Percentiles rank a stretch among this genome's conserved stretches.
These are phyloP conservation scores for Bergia sp. DNA, from an alignment of 92 coral and sea anemone genomes.

Conservation along the genomic window DNA sequence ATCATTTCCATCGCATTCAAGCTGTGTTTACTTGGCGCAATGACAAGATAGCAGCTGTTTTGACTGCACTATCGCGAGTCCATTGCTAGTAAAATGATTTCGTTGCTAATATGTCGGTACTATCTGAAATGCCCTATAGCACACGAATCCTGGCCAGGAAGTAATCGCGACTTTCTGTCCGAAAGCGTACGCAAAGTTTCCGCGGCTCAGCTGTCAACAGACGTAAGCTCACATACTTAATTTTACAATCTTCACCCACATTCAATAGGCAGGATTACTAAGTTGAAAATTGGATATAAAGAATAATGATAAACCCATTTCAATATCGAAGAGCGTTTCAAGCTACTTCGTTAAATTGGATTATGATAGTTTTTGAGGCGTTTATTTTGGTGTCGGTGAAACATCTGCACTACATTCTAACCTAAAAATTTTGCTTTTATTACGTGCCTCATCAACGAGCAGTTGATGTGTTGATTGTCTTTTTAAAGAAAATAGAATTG, in stretches of 20 bases:
- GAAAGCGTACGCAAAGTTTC: not conserved
- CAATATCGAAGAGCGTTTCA: slow-evolving; percentile 1
- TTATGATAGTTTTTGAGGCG: not conserved
- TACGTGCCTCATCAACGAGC: not conserved
- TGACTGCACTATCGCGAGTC: slow-evolving; percentile 1
- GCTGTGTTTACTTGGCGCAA: slow-evolving; percentile 33
- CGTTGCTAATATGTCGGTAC: slow-evolving; percentile 18
- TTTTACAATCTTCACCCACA: not conserved
- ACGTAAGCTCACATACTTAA: not conserved
- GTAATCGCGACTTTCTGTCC: not conserved
- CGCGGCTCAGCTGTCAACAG: slow-evolving; percentile 4
- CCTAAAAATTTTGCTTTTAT: not conserved
- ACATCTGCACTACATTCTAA: not conserved
- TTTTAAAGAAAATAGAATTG: not conserved
- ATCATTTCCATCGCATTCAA: slow-evolving; percentile 37
- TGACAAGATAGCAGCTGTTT: slow-evolving; percentile 32
- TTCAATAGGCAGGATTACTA: slow-evolving; percentile 6
- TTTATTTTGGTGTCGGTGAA: not conserved
- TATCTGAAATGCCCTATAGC: slow-evolving; percentile 21
- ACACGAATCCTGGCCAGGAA: slow-evolving; percentile 1
- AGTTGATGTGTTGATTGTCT: too few species aligned
- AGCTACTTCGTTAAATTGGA: not conserved
- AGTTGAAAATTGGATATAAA: slow-evolving; percentile 13
- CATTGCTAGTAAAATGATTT: slow-evolving; percentile 12
- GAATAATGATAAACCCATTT: slow-evolving; percentile 2